phyloP scores from a whole-genome alignment of 1,140 invertebrate species.

The Chymomyza costata region DNA sequence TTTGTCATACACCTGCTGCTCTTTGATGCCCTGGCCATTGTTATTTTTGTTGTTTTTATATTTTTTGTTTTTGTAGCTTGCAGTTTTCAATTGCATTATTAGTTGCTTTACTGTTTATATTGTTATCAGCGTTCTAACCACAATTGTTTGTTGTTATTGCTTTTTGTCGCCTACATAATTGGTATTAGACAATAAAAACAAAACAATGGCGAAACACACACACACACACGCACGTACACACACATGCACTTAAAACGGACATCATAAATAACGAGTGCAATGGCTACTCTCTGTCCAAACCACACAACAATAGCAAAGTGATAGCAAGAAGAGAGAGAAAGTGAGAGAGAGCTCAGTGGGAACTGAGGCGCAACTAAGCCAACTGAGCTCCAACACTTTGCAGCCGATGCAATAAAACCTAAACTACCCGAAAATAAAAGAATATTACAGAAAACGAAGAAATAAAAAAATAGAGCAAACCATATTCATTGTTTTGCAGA shows the following conservation, averaged over 20 bases:
- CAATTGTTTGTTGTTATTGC: background rate
- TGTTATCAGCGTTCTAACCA: background rate
- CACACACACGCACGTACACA: background rate
- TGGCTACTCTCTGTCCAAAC: background rate
- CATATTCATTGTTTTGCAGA: constrained; percentile 27
- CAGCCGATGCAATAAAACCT: too few species aligned
- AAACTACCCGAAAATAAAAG: too few species aligned
- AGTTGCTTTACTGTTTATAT: background rate
- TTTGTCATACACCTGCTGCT: constrained; percentile 34
- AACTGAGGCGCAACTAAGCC: too few species aligned
- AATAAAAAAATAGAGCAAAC: background rate
- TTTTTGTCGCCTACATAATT: constrained; percentile 5
- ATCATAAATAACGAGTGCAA: background rate
- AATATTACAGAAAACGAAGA: background rate
- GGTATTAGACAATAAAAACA: background rate
- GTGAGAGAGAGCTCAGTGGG: constrained; percentile 27
- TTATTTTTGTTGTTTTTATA: background rate
- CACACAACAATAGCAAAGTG: background rate
- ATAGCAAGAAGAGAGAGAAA: background rate
- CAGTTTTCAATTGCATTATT: constrained; percentile 15
- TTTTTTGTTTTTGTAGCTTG: background rate
- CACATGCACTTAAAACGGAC: background rate
- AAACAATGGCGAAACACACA: background rate
- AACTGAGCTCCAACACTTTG: too few species aligned
- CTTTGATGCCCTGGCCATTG: constrained; percentile 19